These are phyloP conservation scores for Rhodophaea formosa DNA, from an alignment of 2,888 invertebrate genomes.

Conservation along the genomic window DNA sequence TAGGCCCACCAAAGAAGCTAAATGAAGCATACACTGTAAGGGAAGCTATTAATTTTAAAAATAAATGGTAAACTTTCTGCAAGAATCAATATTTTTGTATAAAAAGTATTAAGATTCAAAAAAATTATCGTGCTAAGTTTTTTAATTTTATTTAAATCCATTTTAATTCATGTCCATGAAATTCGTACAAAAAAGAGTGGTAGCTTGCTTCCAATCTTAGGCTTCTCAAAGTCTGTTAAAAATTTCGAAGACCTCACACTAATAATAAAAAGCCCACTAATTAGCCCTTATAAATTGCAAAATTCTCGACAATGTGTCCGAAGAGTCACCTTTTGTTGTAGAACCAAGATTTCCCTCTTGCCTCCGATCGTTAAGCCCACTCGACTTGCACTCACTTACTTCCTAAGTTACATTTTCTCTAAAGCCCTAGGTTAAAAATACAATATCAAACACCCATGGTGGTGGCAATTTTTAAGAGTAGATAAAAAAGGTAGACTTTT, in stretches of 20 bases:
- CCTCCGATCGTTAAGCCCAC: neutral
- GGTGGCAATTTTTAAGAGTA: neutral
- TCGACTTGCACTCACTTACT: constrained; percentile 6
- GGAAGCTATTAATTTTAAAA: too few relatives aligned
- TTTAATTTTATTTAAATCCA: too few relatives aligned
- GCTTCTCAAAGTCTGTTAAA: neutral
- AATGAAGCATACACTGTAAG: too few relatives aligned
- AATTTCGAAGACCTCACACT: constrained; percentile 1
- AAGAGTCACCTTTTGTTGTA: constrained; percentile 2
- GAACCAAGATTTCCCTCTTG: constrained; percentile 13
- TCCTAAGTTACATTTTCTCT: constrained; percentile 8
- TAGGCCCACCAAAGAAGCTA: too few relatives aligned
- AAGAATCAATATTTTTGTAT: too few relatives aligned
- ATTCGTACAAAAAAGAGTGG: too few relatives aligned
- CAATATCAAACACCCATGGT: neutral
- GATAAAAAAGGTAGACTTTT: neutral
- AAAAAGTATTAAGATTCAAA: too few relatives aligned
- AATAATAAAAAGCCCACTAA: neutral
- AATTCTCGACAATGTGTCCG: constrained; percentile 3
- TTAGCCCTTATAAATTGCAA: constrained; percentile 10
- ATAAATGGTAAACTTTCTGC: too few relatives aligned
- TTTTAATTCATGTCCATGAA: too few relatives aligned
- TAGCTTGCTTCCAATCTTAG: too few relatives aligned
- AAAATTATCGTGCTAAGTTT: too few relatives aligned
- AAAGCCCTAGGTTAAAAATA: neutral